Percentiles rank a stretch among this genome's conserved stretches.
Conservation (phyloP, 2,888 invertebrate genomes). For the Megastigmus dorsalis region DNA sequence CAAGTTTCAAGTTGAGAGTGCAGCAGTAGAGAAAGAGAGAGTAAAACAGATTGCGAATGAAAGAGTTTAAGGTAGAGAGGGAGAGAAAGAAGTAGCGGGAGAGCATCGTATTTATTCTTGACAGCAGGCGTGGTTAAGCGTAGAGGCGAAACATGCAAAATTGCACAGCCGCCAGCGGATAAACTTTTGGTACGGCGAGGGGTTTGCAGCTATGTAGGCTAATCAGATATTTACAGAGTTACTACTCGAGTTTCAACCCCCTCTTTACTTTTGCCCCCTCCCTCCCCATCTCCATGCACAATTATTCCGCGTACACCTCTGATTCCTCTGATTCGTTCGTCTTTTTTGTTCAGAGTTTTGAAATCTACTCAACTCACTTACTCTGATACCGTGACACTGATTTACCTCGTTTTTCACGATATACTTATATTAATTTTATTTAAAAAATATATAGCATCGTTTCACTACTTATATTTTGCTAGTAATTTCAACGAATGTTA, state of each 20-base stretch:
- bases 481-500: too few relatives aligned
- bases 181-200: conserved; percentile 51
- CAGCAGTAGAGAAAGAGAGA: neutral
- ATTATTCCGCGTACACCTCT: too few relatives aligned
- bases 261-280: neutral
- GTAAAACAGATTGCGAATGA: neutral
- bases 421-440: too few relatives aligned
- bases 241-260: neutral
- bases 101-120: too few relatives aligned
- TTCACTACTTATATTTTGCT: too few relatives aligned
- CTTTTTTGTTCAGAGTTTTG: neutral
- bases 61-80: neutral
- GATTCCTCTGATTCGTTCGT: too few relatives aligned
- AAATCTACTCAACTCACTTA: neutral
- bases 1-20: too few relatives aligned
- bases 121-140: too few relatives aligned
- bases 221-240: conserved; percentile 64
- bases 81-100: neutral
- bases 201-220: conserved; percentile 63
- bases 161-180: conserved; percentile 25
- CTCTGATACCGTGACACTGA: too few relatives aligned
- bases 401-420: too few relatives aligned
- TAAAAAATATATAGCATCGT: too few relatives aligned
- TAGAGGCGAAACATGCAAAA: conserved; percentile 42
- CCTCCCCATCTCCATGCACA: neutral